Evolutionary conservation across 1,140 invertebrate species (phyloP).

Genomic region (Spodoptera litura): DNA sequence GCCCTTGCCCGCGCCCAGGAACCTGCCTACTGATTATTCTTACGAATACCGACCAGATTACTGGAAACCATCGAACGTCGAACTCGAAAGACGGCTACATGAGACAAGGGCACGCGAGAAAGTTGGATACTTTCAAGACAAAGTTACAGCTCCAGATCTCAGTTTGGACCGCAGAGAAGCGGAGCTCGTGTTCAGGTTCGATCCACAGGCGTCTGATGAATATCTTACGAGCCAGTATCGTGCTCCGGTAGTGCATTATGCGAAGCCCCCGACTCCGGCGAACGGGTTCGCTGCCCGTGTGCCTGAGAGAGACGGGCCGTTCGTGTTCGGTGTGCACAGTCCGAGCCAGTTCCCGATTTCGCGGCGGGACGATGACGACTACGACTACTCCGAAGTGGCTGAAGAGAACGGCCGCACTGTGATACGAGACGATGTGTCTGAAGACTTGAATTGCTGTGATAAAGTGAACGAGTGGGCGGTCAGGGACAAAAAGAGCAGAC

Average conservation of each 20-base stretch:
- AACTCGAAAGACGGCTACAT: slow-evolving; percentile 81
- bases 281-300: slow-evolving; percentile 78
- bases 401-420: slow-evolving; percentile 78
- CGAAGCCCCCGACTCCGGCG: slow-evolving; percentile 75
- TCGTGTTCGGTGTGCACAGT: slow-evolving; percentile 85
- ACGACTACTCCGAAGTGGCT: slow-evolving; percentile 82
- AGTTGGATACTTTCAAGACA: slow-evolving; percentile 82
- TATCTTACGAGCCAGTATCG: slow-evolving; percentile 79
- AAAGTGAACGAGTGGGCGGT: slow-evolving; percentile 82
- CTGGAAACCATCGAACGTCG: slow-evolving; percentile 82
- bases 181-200: slow-evolving; percentile 82
- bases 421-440: slow-evolving; percentile 78
- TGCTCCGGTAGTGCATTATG: slow-evolving; percentile 77
- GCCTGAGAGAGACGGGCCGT: slow-evolving; percentile 82
- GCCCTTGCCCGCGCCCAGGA: slow-evolving; percentile 70
- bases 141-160: slow-evolving; percentile 77
- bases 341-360: slow-evolving; percentile 82
- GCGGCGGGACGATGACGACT: slow-evolving; percentile 77
- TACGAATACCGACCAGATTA: slow-evolving; percentile 76
- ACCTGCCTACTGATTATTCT: slow-evolving; percentile 62
- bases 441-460: slow-evolving; percentile 84
- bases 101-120: slow-evolving; percentile 79
- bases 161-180: slow-evolving; percentile 80
- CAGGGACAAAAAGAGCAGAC: slow-evolving; percentile 76
- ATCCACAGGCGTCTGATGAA: slow-evolving; percentile 78